Percentiles rank a stretch among this genome's conserved stretches.
Conservation (phyloP, 2,888 invertebrate genomes). For the Drosophila nigricruria region DNA sequence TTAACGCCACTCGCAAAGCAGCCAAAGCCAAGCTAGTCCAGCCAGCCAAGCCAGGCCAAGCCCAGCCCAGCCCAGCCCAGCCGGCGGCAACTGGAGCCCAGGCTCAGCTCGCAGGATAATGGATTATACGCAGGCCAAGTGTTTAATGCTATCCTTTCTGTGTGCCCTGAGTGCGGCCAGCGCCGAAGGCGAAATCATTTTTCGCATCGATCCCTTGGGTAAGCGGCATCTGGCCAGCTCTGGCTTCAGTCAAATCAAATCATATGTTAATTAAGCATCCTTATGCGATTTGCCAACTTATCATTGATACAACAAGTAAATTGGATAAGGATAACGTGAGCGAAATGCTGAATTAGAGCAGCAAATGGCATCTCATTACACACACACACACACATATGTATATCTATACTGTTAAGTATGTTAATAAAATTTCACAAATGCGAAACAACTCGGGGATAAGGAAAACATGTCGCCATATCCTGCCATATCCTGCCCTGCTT, state of each 20-base stretch:
- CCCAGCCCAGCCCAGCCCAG: slow-evolving; percentile 10
- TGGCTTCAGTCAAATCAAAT: slow-evolving; percentile 10
- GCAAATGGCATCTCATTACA: slow-evolving; percentile 21
- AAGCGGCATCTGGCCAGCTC: slow-evolving; percentile 57
- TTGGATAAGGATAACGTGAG: slow-evolving; percentile 34
- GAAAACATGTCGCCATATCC: slow-evolving; percentile 37
- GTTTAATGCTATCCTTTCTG: slow-evolving; percentile 77
- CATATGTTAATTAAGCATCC: slow-evolving; percentile 36
- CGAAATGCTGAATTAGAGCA: slow-evolving; percentile 35
- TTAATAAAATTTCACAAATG: slow-evolving; percentile 40
- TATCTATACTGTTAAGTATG: slow-evolving; percentile 17
- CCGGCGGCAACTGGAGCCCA: slow-evolving; percentile 30
- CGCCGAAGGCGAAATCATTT: slow-evolving; percentile 82
- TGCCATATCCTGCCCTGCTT: slow-evolving; percentile 2
- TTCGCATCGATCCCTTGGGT: slow-evolving; percentile 85
- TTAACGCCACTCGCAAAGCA: slow-evolving; percentile 27
- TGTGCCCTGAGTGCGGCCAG: slow-evolving; percentile 69
- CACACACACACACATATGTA: not conserved
- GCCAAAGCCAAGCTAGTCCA: slow-evolving; percentile 6
- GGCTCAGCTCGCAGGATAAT: slow-evolving; percentile 68
- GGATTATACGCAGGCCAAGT: slow-evolving; percentile 78
- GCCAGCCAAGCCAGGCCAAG: slow-evolving; percentile 1
- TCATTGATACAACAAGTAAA: slow-evolving; percentile 16
- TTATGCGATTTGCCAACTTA: not conserved
- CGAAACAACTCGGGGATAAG: slow-evolving; percentile 20